Evolutionary conservation across 2,113 vertebrate species (phyloP).

Genomic region (Elgaria multicarinata): DNA sequence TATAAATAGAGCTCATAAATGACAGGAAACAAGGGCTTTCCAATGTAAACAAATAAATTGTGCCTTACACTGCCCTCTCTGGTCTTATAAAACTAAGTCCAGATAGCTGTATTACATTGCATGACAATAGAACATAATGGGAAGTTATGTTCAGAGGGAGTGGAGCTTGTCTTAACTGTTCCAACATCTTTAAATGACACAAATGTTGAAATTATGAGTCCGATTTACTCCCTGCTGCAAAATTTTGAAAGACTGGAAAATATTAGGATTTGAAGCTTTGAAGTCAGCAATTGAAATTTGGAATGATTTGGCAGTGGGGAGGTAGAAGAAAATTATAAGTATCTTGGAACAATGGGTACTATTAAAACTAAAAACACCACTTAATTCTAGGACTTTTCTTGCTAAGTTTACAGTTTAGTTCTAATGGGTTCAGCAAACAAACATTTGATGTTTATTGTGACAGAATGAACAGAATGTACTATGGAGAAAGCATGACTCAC

Average conservation of each 20-base stretch:
- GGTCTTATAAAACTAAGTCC: conserved; percentile 15
- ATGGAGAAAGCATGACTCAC: conserved; percentile 64
- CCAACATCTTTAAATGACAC: conserved; percentile 44
- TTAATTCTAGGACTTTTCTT: conserved; percentile 30
- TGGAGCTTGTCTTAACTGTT: conserved; percentile 27
- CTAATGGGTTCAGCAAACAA: conserved; percentile 65
- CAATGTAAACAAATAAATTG: conserved; percentile 21
- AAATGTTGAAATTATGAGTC: conserved; percentile 35
- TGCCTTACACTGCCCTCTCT: not conserved
- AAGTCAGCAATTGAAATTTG: conserved; percentile 60
- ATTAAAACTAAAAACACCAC: conserved; percentile 23
- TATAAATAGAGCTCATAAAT: conserved; percentile 5
- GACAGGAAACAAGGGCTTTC: not conserved
- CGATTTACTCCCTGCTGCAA: conserved; percentile 46
- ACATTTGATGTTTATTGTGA: conserved; percentile 55
- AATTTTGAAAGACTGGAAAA: conserved; percentile 47
- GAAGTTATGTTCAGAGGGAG: conserved; percentile 10
- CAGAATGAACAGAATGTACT: conserved; percentile 73
- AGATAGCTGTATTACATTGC: not conserved
- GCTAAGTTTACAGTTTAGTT: conserved; percentile 55
- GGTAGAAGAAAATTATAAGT: conserved; percentile 44
- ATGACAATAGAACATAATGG: not conserved
- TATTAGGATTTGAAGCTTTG: conserved; percentile 58
- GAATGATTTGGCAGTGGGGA: conserved; percentile 49
- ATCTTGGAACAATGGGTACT: conserved; percentile 45